These are phyloP conservation scores for Drosophila varians DNA, from an alignment of 1,140 invertebrate species.

Conservation along the genomic window DNA sequence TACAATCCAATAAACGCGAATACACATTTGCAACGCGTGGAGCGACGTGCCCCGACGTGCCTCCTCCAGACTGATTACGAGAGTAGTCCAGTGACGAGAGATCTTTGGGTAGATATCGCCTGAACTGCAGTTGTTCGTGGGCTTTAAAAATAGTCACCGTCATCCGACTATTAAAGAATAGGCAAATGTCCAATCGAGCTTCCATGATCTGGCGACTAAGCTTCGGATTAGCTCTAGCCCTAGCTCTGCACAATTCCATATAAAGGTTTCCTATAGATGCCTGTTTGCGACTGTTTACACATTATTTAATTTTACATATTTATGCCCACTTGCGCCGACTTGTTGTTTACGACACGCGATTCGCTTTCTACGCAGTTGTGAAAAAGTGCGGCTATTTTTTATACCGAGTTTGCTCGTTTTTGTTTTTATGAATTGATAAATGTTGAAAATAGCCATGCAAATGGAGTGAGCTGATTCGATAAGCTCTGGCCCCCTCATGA, in stretches of 20 bases:
- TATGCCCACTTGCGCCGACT: conserved; percentile 55
- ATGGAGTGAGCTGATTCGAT: conserved; percentile 9
- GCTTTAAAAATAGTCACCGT: conserved; percentile 62
- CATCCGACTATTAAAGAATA: no score
- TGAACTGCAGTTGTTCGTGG: conserved; percentile 10
- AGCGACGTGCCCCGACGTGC: conserved; percentile 21
- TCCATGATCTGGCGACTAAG: background rate
- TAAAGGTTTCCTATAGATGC: conserved; percentile 19
- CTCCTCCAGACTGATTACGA: conserved; percentile 15
- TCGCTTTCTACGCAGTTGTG: conserved; percentile 73
- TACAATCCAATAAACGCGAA: conserved; percentile 3
- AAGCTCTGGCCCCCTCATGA: no score
- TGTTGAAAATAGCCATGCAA: conserved; percentile 53
- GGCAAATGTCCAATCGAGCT: conserved; percentile 16
- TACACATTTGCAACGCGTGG: conserved; percentile 13
- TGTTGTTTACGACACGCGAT: conserved; percentile 75
- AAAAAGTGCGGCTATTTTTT: conserved; percentile 47
- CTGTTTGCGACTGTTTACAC: conserved; percentile 45
- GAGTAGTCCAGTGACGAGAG: conserved; percentile 8
- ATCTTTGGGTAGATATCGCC: conserved; percentile 11
- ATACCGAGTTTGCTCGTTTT: conserved; percentile 22
- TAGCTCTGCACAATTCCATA: conserved; percentile 12
- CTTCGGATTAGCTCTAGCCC: conserved; percentile 2
- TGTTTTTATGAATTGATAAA: conserved; percentile 66
- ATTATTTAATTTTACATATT: conserved; percentile 67